These are phyloP conservation scores for Netelia inedita DNA, from an alignment of 2,888 invertebrate species.

Conservation along the genomic window DNA sequence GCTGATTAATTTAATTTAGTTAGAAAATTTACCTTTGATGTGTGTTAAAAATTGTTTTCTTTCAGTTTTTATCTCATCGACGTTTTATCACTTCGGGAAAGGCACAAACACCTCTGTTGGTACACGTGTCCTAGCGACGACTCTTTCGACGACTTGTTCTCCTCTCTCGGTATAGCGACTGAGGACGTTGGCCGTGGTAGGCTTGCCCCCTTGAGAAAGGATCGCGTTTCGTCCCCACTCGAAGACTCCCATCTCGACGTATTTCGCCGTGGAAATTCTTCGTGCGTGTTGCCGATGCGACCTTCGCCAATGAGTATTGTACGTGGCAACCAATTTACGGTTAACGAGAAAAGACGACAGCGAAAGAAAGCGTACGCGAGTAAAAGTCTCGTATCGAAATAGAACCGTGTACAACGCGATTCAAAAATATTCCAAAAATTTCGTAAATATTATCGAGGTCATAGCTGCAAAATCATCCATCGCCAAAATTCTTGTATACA, in stretches of 20 bases:
- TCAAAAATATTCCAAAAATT: neutral
- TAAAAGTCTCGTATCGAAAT: neutral
- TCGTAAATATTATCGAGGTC: neutral
- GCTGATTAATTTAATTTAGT: no score
- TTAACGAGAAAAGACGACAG: conserved; percentile 15
- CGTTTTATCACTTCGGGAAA: neutral
- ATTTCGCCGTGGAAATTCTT: conserved; percentile 47
- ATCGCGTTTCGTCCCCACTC: conserved; percentile 44
- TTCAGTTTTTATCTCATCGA: no score
- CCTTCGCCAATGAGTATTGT: conserved; percentile 42
- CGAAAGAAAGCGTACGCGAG: neutral
- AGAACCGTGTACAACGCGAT: neutral
- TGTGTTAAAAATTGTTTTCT: no score
- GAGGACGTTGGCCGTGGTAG: conserved; percentile 38
- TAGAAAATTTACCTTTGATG: no score
- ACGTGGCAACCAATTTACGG: conserved; percentile 35
- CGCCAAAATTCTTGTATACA: no score
- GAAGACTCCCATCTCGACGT: neutral
- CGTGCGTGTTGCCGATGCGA: conserved; percentile 45
- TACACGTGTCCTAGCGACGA: neutral
- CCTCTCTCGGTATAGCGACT: conserved; percentile 31
- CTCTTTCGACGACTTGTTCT: conserved; percentile 26
- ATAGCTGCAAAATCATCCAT: no score
- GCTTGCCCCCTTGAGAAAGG: conserved; percentile 42
- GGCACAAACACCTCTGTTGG: neutral